Conservation (phyloP, 64 coral and sea anemone genomes). For the Astreopora myriophthalma region DNA sequence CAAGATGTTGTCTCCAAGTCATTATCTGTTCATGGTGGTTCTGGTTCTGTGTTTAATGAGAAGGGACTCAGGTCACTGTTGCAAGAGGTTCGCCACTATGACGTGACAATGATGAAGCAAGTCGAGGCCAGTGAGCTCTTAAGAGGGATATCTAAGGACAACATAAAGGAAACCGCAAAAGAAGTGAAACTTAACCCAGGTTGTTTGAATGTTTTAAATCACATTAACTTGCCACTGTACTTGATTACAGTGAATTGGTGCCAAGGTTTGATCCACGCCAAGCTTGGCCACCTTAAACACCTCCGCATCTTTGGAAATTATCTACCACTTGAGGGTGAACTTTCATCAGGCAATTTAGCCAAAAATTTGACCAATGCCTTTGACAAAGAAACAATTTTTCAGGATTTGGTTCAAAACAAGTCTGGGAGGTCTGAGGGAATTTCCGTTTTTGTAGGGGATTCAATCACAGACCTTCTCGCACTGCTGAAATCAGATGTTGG, state of each 20-base stretch:
- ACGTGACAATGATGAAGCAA: constrained; percentile 58
- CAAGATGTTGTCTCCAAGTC: constrained; percentile 45
- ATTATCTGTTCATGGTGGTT: background rate
- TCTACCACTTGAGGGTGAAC: constrained; percentile 65
- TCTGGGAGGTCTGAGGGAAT: constrained; percentile 33
- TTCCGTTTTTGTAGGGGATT: constrained; percentile 86
- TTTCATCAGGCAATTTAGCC: constrained; percentile 77
- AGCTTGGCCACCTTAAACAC: constrained; percentile 71
- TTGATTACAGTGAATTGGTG: constrained; percentile 96
- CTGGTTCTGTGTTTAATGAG: constrained; percentile 47
- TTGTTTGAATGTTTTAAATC: constrained; percentile 67
- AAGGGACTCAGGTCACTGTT: constrained; percentile 71
- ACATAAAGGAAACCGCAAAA: constrained; percentile 66
- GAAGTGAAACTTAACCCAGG: constrained; percentile 75
- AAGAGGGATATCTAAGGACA: constrained; percentile 76
- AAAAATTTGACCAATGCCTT: constrained; percentile 64
- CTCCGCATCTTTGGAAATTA: constrained; percentile 75
- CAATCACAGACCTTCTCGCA: constrained; percentile 84
- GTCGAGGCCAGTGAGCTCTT: constrained; percentile 89
- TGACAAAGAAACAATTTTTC: constrained; percentile 83
- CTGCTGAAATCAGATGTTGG: constrained; percentile 83
- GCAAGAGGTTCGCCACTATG: constrained; percentile 58
- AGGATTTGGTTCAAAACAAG: constrained; percentile 33
- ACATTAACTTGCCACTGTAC: constrained; percentile 84
- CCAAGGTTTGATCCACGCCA: constrained; percentile 78